Conservation (phyloP, 2,888 invertebrate genomes). For the Xylota segnis region DNA sequence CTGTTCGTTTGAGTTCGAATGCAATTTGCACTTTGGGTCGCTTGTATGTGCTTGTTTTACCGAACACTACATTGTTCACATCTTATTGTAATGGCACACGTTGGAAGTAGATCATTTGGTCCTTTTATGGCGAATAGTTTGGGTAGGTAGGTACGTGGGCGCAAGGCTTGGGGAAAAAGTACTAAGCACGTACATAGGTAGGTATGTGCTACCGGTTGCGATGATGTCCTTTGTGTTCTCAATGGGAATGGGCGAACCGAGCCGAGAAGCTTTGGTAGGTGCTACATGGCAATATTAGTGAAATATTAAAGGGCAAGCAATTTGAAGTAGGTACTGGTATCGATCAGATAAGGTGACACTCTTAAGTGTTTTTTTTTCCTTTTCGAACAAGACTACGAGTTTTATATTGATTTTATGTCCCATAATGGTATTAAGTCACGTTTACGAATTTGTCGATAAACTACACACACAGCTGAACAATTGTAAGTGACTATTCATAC, state of each 20-base stretch:
- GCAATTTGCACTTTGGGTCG: slow-evolving; percentile 63
- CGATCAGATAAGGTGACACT: slow-evolving; percentile 40
- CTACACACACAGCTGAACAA: neutral
- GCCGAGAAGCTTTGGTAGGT: slow-evolving; percentile 10
- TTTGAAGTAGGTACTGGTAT: slow-evolving; percentile 31
- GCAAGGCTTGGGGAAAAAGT: slow-evolving; percentile 10
- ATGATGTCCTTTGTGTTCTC: slow-evolving; percentile 40
- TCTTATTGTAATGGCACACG: slow-evolving; percentile 26
- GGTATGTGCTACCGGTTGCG: slow-evolving; percentile 38
- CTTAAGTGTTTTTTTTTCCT: neutral
- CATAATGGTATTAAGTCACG: neutral
- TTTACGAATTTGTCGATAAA: neutral
- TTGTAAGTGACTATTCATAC: neutral
- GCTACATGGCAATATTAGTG: neutral
- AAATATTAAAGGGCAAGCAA: slow-evolving; percentile 42
- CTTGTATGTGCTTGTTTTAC: slow-evolving; percentile 15
- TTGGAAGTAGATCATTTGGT: slow-evolving; percentile 23
- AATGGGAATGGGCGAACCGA: slow-evolving; percentile 13
- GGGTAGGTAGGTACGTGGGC: slow-evolving; percentile 5
- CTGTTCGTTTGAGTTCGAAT: slow-evolving; percentile 42
- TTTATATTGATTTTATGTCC: neutral
- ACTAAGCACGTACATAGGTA: slow-evolving; percentile 12
- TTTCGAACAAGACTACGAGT: neutral
- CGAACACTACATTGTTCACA: slow-evolving; percentile 51
- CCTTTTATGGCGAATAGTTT: slow-evolving; percentile 17